Base-by-base conservation (phyloP, 92 coral and sea anemone genomes). In the Phenganax subtilis region DNA sequence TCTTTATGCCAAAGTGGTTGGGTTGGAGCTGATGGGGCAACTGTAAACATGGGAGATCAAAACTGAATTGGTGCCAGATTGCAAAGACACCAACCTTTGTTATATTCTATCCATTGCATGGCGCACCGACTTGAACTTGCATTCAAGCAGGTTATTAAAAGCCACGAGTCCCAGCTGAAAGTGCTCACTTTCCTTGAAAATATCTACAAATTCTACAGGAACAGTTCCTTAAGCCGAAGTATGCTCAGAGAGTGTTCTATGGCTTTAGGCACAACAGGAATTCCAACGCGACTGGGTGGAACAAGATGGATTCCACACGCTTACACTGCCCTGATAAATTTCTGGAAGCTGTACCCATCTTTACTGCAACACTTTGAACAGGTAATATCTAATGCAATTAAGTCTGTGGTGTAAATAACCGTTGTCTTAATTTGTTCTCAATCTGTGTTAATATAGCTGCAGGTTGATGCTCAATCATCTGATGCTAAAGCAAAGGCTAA, bases 71-170 rank as follows among this genome's bases (percentile, higher is more conserved):
- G 80, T 75, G 80, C 80, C 65, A 75, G 67, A 75, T 67, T 76
- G 30, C 81, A 37, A 77, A 69, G 27, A 84, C 87, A 3, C 56
- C 56, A 74, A 51, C 77, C 17, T 7, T 67, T 9, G 78, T 55
- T 20, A 20, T 20, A 20, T 20, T 20, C 25, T 12, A 70, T 85
- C 14, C 87, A 85, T 68, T 85, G 84, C 25, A 76, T 78, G 81
- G 88, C 91, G 71, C 88, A 88, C 71, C 57, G 81, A 25, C 76
- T 88, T 15, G 88, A 88, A 81, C 76, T 85, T 73, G 51, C 86
- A 0, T 82, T 81, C 71, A 85, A 88, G 57, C 88, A 88, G 85
- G 84, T 85, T 4, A 70, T 85, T 31, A 85, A 85, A 69, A 68
- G 80, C 28, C 52, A 63, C 79, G 31, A 31, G 28, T 57, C 63